These are phyloP conservation scores for Talpa occidentalis DNA, from an alignment of 2,113 vertebrate genomes.

Conservation along the genomic window DNA sequence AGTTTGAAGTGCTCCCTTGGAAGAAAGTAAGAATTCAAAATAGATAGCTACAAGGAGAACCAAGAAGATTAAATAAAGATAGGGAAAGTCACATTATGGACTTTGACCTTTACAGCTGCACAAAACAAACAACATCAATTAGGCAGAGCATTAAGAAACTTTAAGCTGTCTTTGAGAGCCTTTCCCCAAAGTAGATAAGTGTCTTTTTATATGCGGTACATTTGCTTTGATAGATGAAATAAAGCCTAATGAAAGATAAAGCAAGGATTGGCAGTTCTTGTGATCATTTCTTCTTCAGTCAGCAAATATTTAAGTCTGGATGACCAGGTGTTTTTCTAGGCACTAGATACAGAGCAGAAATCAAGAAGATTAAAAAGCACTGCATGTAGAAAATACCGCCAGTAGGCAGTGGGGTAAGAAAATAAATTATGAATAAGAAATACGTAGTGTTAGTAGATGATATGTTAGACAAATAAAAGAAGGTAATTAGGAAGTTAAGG, in stretches of 20 bases:
- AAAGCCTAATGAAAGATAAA: not conserved
- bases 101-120: not conserved
- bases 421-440: not conserved
- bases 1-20: not conserved
- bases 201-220: not conserved
- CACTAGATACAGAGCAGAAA: not conserved
- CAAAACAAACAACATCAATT: conserved; percentile 23
- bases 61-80: conserved; percentile 31
- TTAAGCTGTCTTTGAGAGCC: conserved; percentile 11
- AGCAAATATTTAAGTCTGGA: not conserved
- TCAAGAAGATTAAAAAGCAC: not conserved
- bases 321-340: not conserved
- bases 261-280: not conserved
- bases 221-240: not conserved
- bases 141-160: not conserved
- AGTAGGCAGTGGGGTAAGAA: not conserved
- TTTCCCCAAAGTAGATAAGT: not conserved
- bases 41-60: not conserved
- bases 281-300: too few relatives aligned
- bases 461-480: not conserved
- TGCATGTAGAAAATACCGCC: too few relatives aligned
- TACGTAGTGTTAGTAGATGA: not conserved
- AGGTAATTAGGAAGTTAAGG: not conserved
- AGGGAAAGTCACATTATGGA: not conserved
- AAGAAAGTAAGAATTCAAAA: conserved; percentile 44